These are phyloP conservation scores for Lithosia quadra DNA, from an alignment of 2,888 invertebrate genomes.

Conservation along the genomic window DNA sequence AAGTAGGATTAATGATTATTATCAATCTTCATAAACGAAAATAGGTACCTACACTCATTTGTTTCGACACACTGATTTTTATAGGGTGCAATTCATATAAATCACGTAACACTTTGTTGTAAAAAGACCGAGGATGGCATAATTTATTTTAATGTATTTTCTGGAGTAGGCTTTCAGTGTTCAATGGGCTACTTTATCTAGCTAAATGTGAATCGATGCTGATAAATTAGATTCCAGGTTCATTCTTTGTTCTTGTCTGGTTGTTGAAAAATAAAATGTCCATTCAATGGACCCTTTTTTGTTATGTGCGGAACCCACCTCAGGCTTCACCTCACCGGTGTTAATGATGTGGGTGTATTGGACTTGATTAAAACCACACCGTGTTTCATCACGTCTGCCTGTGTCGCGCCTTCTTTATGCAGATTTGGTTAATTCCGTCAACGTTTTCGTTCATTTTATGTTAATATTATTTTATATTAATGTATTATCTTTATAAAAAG, in stretches of 20 bases:
- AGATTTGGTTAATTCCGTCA: neutral
- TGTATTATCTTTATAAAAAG: no score
- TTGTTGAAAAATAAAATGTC: neutral
- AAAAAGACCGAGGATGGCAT: constrained; percentile 1
- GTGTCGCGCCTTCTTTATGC: neutral
- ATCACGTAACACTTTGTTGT: neutral
- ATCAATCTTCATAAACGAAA: neutral
- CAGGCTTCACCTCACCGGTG: neutral
- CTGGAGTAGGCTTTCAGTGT: neutral
- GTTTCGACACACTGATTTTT: neutral
- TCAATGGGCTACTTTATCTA: neutral
- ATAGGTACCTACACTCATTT: neutral
- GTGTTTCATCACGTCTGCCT: neutral
- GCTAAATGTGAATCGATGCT: constrained; percentile 4
- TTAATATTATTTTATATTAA: no score
- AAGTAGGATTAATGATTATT: neutral
- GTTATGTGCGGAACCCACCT: neutral
- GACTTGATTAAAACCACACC: neutral
- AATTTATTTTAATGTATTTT: neutral
- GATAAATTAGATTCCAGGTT: neutral
- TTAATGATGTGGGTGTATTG: neutral
- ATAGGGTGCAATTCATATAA: constrained; percentile 4
- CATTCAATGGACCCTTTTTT: neutral
- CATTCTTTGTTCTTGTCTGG: neutral
- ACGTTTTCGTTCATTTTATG: no score